Evolutionary conservation across 1,140 invertebrate species (phyloP), one percentile per base, ranked within the genome.

Genomic region (Trigoniulus corallinus): DNA sequence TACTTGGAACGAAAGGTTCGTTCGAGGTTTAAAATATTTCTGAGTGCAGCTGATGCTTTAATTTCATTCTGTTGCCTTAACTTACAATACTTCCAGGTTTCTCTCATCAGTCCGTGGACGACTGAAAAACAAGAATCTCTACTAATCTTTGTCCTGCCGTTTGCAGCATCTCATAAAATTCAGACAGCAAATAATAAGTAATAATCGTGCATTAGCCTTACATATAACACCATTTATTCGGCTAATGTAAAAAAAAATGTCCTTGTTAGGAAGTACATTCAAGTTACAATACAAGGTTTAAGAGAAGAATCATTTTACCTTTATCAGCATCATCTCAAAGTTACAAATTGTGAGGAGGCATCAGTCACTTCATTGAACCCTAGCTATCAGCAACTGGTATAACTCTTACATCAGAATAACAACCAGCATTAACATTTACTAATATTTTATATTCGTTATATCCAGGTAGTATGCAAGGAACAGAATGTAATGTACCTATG

Each of bases 91-190:
- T 65, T 67, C 3, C 53, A 78, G 74, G 57, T 81, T 27, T 73
- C 69, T 20, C 70, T 88, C 48, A 74, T 73, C 47, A 82, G 81
- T 66, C 82, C 84, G 0, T 88, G 84, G 81, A 74, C 73, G 56
- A 66, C 72, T 4, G 72, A 75, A 53, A 76, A 81, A 34, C 75
- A 75, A 41, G 75, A 74, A 48, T 78, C 83, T 43, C 68, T 72
- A 0, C 64, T 94, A 1, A 76, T 81, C 58, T 91, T 94, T 66
- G 74, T 80, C 1, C 78, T 84, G 4, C 87, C 88, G 1, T 78
- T 94, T 59, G 76, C 77, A 56, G 76, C 82, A 1, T 74, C 73
- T 7, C 81, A 85, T 70, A 79, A 82, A 53, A 69, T 94, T 1
- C 79, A 88, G 50, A 89, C 88, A 0, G 82, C 82, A 7, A 78